Conservation (phyloP, 2,797 vertebrate species). For the Anguilla pacifica region DNA sequence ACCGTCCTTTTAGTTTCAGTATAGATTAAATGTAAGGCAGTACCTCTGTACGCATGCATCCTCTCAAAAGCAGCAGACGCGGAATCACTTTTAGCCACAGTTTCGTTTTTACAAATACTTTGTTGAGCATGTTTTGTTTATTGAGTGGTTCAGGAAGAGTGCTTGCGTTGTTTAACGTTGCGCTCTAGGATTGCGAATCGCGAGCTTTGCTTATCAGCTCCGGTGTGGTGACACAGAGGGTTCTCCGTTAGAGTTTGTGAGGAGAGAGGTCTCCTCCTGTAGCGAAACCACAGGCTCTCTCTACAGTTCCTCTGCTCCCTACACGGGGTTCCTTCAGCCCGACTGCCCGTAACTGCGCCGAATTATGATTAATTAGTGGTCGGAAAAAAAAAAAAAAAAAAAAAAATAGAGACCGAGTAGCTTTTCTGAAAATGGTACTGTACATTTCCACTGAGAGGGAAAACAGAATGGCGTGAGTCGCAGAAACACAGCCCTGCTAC, state of each 20-base stretch:
- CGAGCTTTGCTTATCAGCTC: slow-evolving; percentile 9
- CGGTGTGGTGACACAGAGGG: slow-evolving; percentile 25
- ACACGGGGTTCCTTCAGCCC: slow-evolving; percentile 75
- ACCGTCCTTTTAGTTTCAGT: neutral
- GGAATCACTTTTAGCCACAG: neutral
- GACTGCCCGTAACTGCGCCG: slow-evolving; percentile 76
- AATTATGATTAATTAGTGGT: slow-evolving; percentile 84
- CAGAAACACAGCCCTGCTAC: slow-evolving; percentile 54
- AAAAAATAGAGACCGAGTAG: slow-evolving; percentile 79
- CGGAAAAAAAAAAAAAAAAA: slow-evolving; percentile 50
- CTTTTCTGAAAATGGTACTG: slow-evolving; percentile 79
- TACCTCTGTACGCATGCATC: neutral
- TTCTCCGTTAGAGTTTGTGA: slow-evolving; percentile 16
- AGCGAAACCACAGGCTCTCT: slow-evolving; percentile 28
- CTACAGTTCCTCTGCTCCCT: slow-evolving; percentile 28
- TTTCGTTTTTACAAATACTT: neutral
- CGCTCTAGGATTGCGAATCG: neutral
- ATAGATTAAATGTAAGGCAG: neutral
- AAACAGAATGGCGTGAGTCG: slow-evolving; percentile 68
- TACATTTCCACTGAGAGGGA: slow-evolving; percentile 71
- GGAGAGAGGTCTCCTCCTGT: slow-evolving; percentile 29
- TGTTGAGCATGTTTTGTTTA: neutral
- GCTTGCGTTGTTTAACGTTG: neutral
- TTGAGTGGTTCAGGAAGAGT: neutral
- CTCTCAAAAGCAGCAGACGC: neutral